Evolutionary conservation across 2,113 vertebrate genomes (phyloP).

Genomic region (Ceratotherium simum): DNA sequence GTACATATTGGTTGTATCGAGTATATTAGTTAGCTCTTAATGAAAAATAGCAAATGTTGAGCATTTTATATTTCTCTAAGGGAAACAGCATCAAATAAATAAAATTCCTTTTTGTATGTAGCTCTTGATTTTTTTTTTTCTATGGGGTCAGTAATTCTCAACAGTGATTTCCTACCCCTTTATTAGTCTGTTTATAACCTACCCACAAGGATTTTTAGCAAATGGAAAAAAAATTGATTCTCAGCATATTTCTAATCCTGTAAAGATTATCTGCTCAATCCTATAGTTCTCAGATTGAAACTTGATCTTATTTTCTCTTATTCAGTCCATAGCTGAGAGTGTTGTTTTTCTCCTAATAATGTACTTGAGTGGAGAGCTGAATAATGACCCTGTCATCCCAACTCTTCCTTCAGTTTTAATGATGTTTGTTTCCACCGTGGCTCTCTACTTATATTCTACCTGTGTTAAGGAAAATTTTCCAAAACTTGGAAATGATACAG

Average conservation of each 20-base stretch:
- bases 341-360: slow-evolving; percentile 23
- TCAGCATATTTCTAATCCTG: slow-evolving; percentile 35
- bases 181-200: background rate
- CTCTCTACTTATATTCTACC: background rate
- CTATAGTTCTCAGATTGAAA: background rate
- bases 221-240: slow-evolving; percentile 19
- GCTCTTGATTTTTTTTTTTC: background rate
- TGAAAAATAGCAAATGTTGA: slow-evolving; percentile 40
- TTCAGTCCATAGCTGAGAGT: background rate
- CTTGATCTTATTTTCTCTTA: slow-evolving; percentile 37
- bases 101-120: slow-evolving; percentile 23
- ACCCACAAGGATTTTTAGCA: slow-evolving; percentile 39
- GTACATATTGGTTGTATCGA: background rate
- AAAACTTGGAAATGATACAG: background rate
- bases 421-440: slow-evolving; percentile 21
- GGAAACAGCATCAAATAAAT: slow-evolving; percentile 12
- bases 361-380: background rate
- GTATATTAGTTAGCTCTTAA: slow-evolving; percentile 28
- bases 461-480: background rate
- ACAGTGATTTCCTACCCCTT: background rate
- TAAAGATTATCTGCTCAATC: slow-evolving; percentile 19
- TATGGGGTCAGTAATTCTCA: slow-evolving; percentile 43
- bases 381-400: background rate
- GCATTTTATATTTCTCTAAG: slow-evolving; percentile 59
- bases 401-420: slow-evolving; percentile 47